A percentile compares a stretch with the other conserved stretches of the same genome.
Evolutionary conservation across 92 coral and sea anemone species (phyloP).

Genomic region (Phenganax subtilis): DNA sequence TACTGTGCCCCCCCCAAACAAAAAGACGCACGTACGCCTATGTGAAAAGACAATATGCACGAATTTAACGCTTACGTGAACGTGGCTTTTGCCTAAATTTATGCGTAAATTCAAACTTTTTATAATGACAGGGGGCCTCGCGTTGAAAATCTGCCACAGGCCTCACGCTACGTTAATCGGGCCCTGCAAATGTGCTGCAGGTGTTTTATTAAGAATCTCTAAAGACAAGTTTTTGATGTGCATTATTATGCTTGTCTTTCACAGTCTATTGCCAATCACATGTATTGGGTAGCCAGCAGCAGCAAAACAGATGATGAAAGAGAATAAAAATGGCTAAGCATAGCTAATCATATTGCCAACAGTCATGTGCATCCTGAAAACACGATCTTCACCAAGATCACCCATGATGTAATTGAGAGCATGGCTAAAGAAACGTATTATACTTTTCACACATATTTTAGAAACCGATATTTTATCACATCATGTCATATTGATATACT

Average conservation of each 20-base stretch:
- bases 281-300: conserved; percentile 48
- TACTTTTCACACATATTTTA: background rate
- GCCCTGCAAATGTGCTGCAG: background rate
- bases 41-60: too few species aligned
- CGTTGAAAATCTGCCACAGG: too few species aligned
- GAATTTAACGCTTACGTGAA: too few species aligned
- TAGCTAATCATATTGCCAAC: conserved; percentile 37
- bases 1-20: too few species aligned
- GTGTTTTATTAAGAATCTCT: conserved; percentile 7
- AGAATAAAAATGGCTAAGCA: conserved; percentile 46
- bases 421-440: conserved; percentile 37
- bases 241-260: conserved; percentile 4
- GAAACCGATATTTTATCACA: background rate
- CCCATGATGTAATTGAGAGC: conserved; percentile 36
- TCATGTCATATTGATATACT: background rate
- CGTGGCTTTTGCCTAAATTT: too few species aligned
- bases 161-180: too few species aligned
- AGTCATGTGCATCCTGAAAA: conserved; percentile 23
- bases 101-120: too few species aligned
- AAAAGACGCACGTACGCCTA: too few species aligned
- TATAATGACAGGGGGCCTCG: too few species aligned
- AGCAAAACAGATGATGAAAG: conserved; percentile 43
- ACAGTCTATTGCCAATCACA: conserved; percentile 45
- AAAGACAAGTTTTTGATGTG: background rate
- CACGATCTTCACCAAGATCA: conserved; percentile 40